These are phyloP conservation scores for Spodoptera frugiperda DNA, from an alignment of 1,140 invertebrate species.

Conservation along the genomic window DNA sequence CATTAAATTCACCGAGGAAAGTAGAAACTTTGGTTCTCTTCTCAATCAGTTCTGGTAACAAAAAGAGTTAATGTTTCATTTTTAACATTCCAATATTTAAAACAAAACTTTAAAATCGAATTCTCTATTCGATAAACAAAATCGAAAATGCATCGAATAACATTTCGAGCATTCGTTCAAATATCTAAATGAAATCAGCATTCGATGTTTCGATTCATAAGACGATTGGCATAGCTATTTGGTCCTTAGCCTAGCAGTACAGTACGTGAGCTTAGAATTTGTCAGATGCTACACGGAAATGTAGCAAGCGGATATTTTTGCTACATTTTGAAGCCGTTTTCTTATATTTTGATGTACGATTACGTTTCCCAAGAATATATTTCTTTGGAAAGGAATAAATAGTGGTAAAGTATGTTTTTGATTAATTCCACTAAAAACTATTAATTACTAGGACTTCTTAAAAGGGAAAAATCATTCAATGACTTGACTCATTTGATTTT, in stretches of 20 bases:
- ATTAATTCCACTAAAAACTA: too few species aligned
- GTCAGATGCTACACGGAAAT: conserved; percentile 3
- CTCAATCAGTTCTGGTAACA: too few species aligned
- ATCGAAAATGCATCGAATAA: conserved; percentile 24
- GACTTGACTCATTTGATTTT: too few species aligned
- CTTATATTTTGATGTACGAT: too few species aligned
- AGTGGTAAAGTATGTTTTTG: too few species aligned
- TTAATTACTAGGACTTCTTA: too few species aligned
- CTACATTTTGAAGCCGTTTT: not conserved
- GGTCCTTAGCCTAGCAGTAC: conserved; percentile 25
- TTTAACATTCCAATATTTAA: not conserved
- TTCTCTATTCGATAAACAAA: conserved; percentile 32
- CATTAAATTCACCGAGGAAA: too few species aligned
- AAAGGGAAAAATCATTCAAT: too few species aligned
- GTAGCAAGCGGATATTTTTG: conserved; percentile 10
- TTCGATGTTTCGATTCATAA: conserved; percentile 43
- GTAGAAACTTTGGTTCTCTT: too few species aligned
- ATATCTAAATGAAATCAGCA: conserved; percentile 48
- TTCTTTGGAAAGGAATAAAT: too few species aligned
- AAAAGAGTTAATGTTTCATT: not conserved
- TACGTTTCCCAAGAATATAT: too few species aligned
- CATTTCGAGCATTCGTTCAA: conserved; percentile 4
- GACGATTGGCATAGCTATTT: conserved; percentile 37
- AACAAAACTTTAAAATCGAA: not conserved
- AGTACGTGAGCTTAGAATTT: conserved; percentile 41